Percentiles rank a stretch among this genome's conserved stretches.
These are phyloP conservation scores for Candidula unifasciata DNA, from an alignment of 2,888 invertebrate genomes.

Conservation along the genomic window DNA sequence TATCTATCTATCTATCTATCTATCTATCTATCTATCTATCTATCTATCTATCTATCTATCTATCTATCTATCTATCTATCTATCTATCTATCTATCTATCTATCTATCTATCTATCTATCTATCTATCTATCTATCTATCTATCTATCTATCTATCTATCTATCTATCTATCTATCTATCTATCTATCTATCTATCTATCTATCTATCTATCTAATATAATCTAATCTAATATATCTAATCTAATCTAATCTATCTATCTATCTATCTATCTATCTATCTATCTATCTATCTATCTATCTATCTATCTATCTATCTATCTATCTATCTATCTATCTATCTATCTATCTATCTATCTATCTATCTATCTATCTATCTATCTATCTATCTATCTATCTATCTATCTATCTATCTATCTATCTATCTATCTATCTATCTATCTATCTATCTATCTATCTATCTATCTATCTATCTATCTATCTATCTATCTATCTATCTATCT, in stretches of 20 bases:
- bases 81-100: too few relatives aligned
- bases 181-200: too few relatives aligned
- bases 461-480: not conserved
- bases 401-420: not conserved
- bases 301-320: not conserved
- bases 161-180: too few relatives aligned
- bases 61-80: too few relatives aligned
- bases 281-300: not conserved
- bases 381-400: not conserved
- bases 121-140: not conserved
- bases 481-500: not conserved
- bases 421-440: not conserved
- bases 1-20: not conserved
- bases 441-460: not conserved
- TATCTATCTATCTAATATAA: too few relatives aligned
- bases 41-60: slow-evolving; percentile 4
- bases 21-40: slow-evolving; percentile 11
- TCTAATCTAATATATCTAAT: too few relatives aligned
- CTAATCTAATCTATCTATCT: too few relatives aligned
- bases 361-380: not conserved
- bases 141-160: too few relatives aligned
- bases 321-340: not conserved
- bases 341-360: not conserved
- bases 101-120: not conserved
- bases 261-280: not conserved